Evolutionary conservation across 2,797 vertebrate genomes (phyloP).

Genomic region (Hozukius guyotensis): DNA sequence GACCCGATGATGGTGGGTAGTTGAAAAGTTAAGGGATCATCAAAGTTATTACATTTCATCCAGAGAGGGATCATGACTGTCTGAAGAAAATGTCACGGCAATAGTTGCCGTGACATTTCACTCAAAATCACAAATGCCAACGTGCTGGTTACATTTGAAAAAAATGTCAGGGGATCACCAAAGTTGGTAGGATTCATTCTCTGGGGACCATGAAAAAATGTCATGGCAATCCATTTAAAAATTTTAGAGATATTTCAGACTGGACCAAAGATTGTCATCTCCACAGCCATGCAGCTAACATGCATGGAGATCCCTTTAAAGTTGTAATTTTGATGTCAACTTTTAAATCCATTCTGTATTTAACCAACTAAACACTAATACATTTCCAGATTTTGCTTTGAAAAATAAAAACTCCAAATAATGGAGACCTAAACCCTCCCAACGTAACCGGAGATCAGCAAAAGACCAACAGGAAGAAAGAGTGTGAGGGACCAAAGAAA

Average conservation of each 20-base stretch:
- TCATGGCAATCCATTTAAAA: neutral
- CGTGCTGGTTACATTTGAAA: neutral
- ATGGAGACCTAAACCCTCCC: neutral
- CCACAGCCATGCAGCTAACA: neutral
- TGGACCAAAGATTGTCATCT: neutral
- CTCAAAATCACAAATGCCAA: neutral
- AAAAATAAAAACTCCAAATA: neutral
- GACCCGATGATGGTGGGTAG: too few species aligned
- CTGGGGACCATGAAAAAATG: neutral
- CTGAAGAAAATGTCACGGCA: neutral
- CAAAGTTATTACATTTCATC: neutral
- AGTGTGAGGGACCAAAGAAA: conserved; percentile 13
- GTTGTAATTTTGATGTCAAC: neutral
- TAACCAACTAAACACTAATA: neutral
- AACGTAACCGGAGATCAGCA: conserved; percentile 17
- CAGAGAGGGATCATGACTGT: neutral
- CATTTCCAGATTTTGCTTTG: neutral
- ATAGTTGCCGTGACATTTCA: neutral
- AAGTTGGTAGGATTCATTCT: neutral
- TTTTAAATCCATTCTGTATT: neutral
- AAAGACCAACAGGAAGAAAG: conserved; percentile 28
- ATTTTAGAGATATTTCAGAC: neutral
- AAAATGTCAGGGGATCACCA: neutral
- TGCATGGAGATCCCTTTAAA: neutral
- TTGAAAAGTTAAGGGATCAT: too few species aligned